A percentile compares a stretch with the other conserved stretches of the same genome.
phyloP scores from a whole-genome alignment of 2,113 vertebrate genomes.

The Neodontobutis hainanensis region DNA sequence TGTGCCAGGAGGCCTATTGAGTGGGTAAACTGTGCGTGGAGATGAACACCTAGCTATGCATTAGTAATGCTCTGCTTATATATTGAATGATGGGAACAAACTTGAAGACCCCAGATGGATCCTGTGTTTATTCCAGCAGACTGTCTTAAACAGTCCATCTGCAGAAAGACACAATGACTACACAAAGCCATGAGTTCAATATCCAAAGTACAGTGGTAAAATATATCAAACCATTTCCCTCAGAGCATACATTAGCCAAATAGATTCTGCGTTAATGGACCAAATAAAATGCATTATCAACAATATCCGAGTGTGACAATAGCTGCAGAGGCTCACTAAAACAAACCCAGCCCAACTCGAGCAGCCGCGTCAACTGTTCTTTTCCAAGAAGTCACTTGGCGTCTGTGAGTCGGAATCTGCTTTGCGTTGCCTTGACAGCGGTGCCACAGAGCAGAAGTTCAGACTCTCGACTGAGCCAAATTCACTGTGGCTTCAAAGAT shows the following conservation, averaged over 20 bases:
- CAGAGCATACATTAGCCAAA: constrained; percentile 16
- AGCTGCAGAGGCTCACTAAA: background rate
- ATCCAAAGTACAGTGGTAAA: constrained; percentile 13
- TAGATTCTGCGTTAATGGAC: constrained; percentile 36
- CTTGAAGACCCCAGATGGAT: background rate
- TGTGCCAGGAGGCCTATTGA: constrained; percentile 40
- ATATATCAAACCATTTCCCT: constrained; percentile 25
- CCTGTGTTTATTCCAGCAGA: constrained; percentile 4
- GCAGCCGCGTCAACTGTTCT: background rate
- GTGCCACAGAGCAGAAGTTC: constrained; percentile 41
- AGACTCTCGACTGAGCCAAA: constrained; percentile 32
- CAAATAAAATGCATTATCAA: constrained; percentile 38
- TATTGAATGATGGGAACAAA: constrained; percentile 11
- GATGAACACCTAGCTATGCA: constrained; percentile 41
- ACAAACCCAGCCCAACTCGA: constrained; percentile 10
- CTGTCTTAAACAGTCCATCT: background rate
- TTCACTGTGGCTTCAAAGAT: constrained; percentile 32
- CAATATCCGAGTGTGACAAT: constrained; percentile 20
- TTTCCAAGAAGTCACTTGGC: constrained; percentile 55
- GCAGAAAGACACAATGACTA: constrained; percentile 13
- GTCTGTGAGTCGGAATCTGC: constrained; percentile 38
- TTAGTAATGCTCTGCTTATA: constrained; percentile 46
- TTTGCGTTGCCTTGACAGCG: constrained; percentile 60
- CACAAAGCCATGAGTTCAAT: constrained; percentile 28
- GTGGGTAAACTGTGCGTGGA: constrained; percentile 51